Conservation (phyloP, 2,113 vertebrate species). For the Hyaena hyaena region DNA sequence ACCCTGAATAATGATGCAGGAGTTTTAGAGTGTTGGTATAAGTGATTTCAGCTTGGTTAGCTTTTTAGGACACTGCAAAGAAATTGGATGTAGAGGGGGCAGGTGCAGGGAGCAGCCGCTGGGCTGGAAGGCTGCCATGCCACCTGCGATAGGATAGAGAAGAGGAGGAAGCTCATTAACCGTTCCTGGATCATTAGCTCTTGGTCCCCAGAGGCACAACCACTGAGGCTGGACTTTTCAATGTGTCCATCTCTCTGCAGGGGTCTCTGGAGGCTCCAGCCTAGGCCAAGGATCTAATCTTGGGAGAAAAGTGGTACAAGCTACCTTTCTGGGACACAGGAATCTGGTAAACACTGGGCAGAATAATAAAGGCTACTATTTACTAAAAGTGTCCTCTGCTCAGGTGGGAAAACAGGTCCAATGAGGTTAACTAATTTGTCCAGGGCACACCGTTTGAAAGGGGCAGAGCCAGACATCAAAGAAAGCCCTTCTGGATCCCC, state of each 20-base stretch:
- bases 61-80: conserved; percentile 62
- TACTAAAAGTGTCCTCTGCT: neutral
- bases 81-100: conserved; percentile 10
- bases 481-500: neutral
- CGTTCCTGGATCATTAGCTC: conserved; percentile 2
- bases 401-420: conserved; percentile 41
- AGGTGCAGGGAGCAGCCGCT: conserved; percentile 16
- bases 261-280: neutral
- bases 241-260: neutral
- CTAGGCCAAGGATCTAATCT: neutral
- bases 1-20: neutral
- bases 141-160: conserved; percentile 26
- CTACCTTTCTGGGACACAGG: neutral
- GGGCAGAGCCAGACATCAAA: neutral
- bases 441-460: neutral
- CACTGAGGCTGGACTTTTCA: neutral
- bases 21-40: neutral
- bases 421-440: neutral
- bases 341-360: neutral
- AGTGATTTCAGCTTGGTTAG: conserved; percentile 60
- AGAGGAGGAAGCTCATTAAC: conserved; percentile 58
- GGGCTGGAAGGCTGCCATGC: conserved; percentile 50
- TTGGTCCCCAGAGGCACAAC: neutral
- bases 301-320: neutral
- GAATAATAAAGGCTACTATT: neutral